Percentiles rank a stretch among this genome's conserved stretches.
phyloP scores from a whole-genome alignment of 2,113 vertebrate genomes.

The Symphodus melops region DNA sequence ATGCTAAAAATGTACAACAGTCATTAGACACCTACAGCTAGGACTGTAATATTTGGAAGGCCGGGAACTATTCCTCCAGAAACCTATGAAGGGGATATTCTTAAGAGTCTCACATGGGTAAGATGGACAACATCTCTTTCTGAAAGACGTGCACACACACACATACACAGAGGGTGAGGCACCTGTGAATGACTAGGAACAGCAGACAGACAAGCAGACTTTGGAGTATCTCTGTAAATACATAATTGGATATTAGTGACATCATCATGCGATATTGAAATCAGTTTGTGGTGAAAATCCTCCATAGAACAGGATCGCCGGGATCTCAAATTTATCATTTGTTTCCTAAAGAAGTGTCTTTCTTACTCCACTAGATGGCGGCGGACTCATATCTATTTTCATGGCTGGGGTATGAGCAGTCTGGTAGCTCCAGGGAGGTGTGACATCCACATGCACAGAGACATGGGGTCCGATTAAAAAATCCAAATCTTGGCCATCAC shows the following conservation, averaged over 20 bases:
- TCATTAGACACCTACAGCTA: constrained; percentile 69
- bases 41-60: constrained; percentile 66
- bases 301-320: constrained; percentile 2
- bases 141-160: constrained; percentile 69
- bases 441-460: constrained; percentile 45
- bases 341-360: constrained; percentile 36
- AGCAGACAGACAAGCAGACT: constrained; percentile 80
- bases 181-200: constrained; percentile 79
- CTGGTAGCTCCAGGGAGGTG: constrained; percentile 34
- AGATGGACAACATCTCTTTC: constrained; percentile 55
- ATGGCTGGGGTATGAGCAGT: constrained; percentile 15
- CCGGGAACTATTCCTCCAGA: constrained; percentile 53
- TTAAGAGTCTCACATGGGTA: constrained; percentile 41
- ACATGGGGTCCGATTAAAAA: constrained; percentile 39
- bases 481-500: constrained; percentile 48
- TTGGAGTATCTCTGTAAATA: constrained; percentile 82
- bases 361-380: constrained; percentile 67
- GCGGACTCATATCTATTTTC: constrained; percentile 46
- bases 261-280: constrained; percentile 85
- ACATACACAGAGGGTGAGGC: constrained; percentile 78
- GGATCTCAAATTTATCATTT: constrained; percentile 4
- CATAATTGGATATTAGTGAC: constrained; percentile 80
- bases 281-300: constrained; percentile 65
- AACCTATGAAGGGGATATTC: constrained; percentile 48
- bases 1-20: constrained; percentile 71